Conservation (phyloP, 2,888 invertebrate genomes). For the Cremastinae sp. region DNA sequence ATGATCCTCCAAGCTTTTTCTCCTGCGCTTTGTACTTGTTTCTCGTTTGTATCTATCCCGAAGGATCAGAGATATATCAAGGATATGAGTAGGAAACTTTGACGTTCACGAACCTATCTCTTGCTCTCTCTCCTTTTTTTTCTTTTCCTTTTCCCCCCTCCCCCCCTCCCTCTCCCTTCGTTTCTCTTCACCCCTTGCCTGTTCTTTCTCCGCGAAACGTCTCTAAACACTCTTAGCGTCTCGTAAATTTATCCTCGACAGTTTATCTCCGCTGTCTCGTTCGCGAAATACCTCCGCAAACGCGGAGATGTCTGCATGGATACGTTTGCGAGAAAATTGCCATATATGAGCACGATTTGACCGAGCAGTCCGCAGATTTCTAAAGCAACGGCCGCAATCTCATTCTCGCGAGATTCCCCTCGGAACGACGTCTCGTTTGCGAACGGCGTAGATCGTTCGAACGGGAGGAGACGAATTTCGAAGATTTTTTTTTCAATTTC, state of each 20-base stretch:
- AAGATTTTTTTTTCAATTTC: too few species aligned
- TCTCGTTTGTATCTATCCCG: constrained; percentile 55
- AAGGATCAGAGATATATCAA: constrained; percentile 60
- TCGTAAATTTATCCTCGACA: constrained; percentile 67
- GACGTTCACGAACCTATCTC: constrained; percentile 60
- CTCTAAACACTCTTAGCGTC: constrained; percentile 65
- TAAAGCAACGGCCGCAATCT: constrained; percentile 53
- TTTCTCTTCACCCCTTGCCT: background rate
- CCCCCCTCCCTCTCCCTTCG: background rate
- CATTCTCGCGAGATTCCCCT: constrained; percentile 30
- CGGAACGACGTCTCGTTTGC: too few species aligned
- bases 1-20: constrained; percentile 26
- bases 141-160: background rate
- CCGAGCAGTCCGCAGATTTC: constrained; percentile 52
- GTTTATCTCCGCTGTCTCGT: constrained; percentile 57
- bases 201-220: constrained; percentile 34
- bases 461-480: too few species aligned
- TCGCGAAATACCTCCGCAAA: constrained; percentile 41
- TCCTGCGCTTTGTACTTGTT: constrained; percentile 34
- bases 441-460: too few species aligned
- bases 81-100: constrained; percentile 62
- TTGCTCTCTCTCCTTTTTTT: constrained; percentile 1
- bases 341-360: constrained; percentile 28
- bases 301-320: constrained; percentile 1
- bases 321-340: constrained; percentile 12